phyloP scores from a whole-genome alignment of 2,888 invertebrate species.

The Ecdyonurus torrentis region DNA sequence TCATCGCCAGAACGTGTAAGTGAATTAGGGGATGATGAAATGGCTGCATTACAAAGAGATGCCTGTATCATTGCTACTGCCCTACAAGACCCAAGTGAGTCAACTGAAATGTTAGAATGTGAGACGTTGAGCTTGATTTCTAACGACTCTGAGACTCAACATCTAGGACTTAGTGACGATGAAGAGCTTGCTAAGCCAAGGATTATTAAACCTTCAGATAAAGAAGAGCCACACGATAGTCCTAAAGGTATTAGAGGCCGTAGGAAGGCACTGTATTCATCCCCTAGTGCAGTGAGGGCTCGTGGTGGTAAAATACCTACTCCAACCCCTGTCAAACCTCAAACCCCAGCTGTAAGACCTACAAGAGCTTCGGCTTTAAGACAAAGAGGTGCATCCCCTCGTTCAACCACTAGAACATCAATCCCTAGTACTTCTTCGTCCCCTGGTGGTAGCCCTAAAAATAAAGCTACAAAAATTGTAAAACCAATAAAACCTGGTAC shows the following conservation, averaged over 20 bases:
- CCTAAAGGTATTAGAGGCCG: slow-evolving; percentile 46
- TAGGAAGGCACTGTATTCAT: slow-evolving; percentile 49
- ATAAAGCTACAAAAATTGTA: background rate
- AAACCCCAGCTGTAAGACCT: slow-evolving; percentile 15
- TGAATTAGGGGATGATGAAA: slow-evolving; percentile 21
- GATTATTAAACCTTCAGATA: slow-evolving; percentile 33
- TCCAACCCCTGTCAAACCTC: slow-evolving; percentile 19
- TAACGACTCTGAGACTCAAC: slow-evolving; percentile 53
- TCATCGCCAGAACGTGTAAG: background rate
- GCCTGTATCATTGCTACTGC: slow-evolving; percentile 37
- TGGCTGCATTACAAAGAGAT: slow-evolving; percentile 33
- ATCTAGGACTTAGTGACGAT: slow-evolving; percentile 18
- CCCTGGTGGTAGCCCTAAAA: background rate
- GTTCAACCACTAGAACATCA: background rate
- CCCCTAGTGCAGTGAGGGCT: slow-evolving; percentile 34
- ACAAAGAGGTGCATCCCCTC: slow-evolving; percentile 19
- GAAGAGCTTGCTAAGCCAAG: slow-evolving; percentile 23
- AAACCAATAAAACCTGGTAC: background rate
- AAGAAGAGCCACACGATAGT: slow-evolving; percentile 15
- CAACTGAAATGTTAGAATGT: slow-evolving; percentile 34
- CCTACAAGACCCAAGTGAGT: slow-evolving; percentile 28
- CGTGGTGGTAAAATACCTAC: too few relatives aligned
- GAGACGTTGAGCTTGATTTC: slow-evolving; percentile 52
- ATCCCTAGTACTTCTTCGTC: background rate
- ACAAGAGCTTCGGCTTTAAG: slow-evolving; percentile 21